Conservation (phyloP, 2,113 vertebrate genomes). For the Pteronura brasiliensis region DNA sequence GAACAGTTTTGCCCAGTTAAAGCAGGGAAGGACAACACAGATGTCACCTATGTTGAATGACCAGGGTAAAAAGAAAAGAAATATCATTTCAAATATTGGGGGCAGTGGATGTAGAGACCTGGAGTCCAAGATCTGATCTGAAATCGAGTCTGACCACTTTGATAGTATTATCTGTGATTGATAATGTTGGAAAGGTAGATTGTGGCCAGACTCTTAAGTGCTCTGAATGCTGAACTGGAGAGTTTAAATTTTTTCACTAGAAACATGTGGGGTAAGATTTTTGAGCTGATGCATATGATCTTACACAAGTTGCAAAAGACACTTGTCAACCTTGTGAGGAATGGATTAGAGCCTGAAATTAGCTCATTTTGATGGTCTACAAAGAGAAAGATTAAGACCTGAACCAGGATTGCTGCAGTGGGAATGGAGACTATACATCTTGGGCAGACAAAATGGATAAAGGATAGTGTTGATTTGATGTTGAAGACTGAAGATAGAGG, state of each 20-base stretch:
- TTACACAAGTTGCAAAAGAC: not conserved
- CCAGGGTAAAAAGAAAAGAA: not conserved
- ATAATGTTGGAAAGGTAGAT: not conserved
- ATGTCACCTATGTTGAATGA: not conserved
- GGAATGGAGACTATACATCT: not conserved
- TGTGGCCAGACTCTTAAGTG: not conserved
- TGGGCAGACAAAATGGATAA: not conserved
- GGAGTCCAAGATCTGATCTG: not conserved
- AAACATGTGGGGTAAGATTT: not conserved
- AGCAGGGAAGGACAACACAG: not conserved
- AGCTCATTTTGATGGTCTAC: not conserved
- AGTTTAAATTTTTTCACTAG: not conserved
- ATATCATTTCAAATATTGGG: not conserved
- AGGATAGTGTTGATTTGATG: not conserved
- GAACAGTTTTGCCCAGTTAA: not conserved
- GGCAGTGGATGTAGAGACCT: not conserved
- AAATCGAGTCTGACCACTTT: not conserved
- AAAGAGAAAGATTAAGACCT: not conserved
- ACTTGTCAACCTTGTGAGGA: not conserved
- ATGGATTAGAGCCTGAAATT: not conserved
- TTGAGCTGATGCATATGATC: not conserved
- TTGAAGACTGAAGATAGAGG: not conserved
- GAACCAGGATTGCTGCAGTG: not conserved
- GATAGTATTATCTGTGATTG: not conserved
- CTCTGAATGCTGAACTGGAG: not conserved